Percentiles rank a stretch among this genome's conserved stretches.
Evolutionary conservation across 2,888 invertebrate species (phyloP).

Genomic region (Kuschelorhynchus macadamiae): DNA sequence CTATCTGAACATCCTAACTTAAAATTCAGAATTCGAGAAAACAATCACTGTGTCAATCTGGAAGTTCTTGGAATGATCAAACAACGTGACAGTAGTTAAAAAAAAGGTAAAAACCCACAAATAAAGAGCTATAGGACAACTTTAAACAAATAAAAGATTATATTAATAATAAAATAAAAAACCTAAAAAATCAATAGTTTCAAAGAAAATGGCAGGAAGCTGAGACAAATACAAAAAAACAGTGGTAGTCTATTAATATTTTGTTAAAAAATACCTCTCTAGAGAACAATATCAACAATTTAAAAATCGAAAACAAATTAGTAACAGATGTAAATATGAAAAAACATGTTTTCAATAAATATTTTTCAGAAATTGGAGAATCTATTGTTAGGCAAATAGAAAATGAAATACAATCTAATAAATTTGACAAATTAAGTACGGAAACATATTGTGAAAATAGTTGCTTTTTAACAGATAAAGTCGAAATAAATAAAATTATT

Average conservation of each 20-base stretch:
- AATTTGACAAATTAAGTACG: not conserved
- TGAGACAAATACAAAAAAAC: slow-evolving; percentile 1
- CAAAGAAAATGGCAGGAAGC: slow-evolving; percentile 4
- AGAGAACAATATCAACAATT: not conserved
- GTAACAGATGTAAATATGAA: not conserved
- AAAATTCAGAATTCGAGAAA: not conserved
- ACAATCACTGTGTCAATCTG: not conserved
- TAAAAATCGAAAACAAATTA: not conserved
- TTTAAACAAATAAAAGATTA: slow-evolving; percentile 2
- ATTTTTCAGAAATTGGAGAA: not conserved
- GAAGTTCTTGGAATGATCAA: slow-evolving; percentile 11
- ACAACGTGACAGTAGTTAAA: not conserved
- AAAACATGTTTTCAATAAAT: not conserved
- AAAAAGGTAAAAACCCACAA: not conserved
- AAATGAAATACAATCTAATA: too few relatives aligned
- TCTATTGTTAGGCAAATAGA: not conserved
- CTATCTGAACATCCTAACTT: not conserved
- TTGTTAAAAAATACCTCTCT: not conserved
- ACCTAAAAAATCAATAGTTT: slow-evolving; percentile 10
- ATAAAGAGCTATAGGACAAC: not conserved
- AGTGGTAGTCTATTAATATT: not conserved
- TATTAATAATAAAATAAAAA: slow-evolving; percentile 12
- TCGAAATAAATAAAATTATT: not conserved
- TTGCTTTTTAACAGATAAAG: not conserved
- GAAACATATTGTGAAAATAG: not conserved